Percentiles rank a stretch among this genome's conserved stretches.
These are phyloP conservation scores for Aldabrachelys gigantea DNA, from an alignment of 2,113 vertebrate genomes.

Conservation along the genomic window DNA sequence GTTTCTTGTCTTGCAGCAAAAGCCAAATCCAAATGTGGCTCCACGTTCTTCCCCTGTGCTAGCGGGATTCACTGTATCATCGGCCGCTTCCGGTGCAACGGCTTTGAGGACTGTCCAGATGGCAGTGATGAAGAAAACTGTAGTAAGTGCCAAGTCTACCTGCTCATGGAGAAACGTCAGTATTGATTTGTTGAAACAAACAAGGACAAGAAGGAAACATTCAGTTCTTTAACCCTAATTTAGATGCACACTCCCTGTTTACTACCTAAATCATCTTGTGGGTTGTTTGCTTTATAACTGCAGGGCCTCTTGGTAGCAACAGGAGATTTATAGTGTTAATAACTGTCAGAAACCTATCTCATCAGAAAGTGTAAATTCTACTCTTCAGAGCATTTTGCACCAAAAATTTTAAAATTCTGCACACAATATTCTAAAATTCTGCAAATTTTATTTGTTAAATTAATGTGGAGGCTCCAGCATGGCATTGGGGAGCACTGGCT, in stretches of 20 bases:
- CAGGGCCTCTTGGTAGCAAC: not conserved
- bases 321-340: not conserved
- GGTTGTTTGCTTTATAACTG: not conserved
- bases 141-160: constrained; percentile 85
- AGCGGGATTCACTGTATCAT: constrained; percentile 98
- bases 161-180: accelerated
- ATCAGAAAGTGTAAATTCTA: not conserved
- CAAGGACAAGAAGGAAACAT: accelerated
- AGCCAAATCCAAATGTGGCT: constrained; percentile 91
- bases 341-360: not conserved
- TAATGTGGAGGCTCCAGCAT: no score
- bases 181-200: no score
- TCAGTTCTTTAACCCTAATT: not conserved
- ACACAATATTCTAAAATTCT: no score
- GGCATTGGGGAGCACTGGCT: no score
- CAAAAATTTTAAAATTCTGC: no score
- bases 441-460: no score
- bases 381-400: no score
- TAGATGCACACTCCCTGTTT: not conserved
- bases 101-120: constrained; percentile 94
- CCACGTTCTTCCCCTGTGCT: constrained; percentile 93
- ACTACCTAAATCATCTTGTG: accelerated
- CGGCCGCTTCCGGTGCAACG: constrained; percentile 95
- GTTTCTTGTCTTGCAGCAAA: constrained; percentile 81
- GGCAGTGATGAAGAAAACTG: constrained; percentile 98